These are phyloP conservation scores for Zaprionus taronus DNA, from an alignment of 1,140 invertebrate genomes.

Conservation along the genomic window DNA sequence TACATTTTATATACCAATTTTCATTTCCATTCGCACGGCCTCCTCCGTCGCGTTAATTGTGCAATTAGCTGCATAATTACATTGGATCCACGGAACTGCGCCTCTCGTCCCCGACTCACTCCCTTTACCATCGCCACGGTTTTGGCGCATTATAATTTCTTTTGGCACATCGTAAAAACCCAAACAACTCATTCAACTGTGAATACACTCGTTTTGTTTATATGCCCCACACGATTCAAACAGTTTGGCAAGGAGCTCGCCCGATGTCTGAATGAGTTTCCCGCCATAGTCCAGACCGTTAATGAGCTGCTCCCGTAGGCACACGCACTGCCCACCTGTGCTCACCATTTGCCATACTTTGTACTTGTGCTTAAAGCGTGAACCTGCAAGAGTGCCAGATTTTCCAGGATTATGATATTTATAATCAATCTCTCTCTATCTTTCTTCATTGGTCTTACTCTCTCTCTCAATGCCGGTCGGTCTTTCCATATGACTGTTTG, in stretches of 20 bases:
- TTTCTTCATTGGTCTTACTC: too few species aligned
- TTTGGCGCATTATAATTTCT: constrained; percentile 28
- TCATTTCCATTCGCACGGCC: constrained; percentile 20
- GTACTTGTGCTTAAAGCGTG: neutral
- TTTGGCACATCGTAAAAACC: constrained; percentile 27
- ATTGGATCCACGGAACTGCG: neutral
- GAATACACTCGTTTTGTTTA: constrained; percentile 1
- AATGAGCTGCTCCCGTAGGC: neutral
- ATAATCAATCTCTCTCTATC: too few species aligned
- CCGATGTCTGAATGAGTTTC: constrained; percentile 6
- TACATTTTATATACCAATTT: constrained; percentile 14
- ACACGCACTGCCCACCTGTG: neutral
- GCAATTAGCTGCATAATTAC: constrained; percentile 74
- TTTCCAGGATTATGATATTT: too few species aligned
- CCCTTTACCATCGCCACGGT: neutral
- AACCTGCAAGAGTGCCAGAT: too few species aligned
- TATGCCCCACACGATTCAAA: constrained; percentile 5
- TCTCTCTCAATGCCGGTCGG: too few species aligned
- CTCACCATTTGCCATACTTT: neutral
- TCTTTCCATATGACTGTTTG: too few species aligned
- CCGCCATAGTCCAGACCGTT: neutral
- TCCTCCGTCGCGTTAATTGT: constrained; percentile 53
- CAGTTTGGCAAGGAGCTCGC: neutral
- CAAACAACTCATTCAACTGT: neutral
- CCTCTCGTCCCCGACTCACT: neutral